Percentiles rank a stretch among this genome's conserved stretches.
phyloP scores from a whole-genome alignment of 1,140 invertebrate species.

The Rhyzopertha dominica region DNA sequence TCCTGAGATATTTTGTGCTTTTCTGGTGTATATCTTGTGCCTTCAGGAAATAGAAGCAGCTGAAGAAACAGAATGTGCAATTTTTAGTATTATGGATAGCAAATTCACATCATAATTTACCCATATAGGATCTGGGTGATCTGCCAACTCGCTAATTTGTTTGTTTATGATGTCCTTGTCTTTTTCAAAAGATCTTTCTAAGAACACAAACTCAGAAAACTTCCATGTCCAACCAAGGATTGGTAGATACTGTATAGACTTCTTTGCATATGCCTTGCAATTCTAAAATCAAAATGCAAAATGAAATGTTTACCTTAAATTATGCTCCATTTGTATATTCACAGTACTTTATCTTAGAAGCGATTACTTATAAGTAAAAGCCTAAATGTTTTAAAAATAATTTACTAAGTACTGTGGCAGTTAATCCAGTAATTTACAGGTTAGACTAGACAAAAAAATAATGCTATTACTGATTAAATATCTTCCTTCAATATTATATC shows the following conservation, averaged over 20 bases:
- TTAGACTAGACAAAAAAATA: too few relatives aligned
- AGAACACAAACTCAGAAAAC: constrained; percentile 88
- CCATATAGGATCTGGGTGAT: constrained; percentile 86
- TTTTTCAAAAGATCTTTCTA: constrained; percentile 87
- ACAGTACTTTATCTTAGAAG: too few relatives aligned
- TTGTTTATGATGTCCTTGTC: constrained; percentile 76
- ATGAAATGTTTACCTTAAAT: too few relatives aligned
- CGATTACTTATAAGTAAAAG: too few relatives aligned
- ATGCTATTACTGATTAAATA: too few relatives aligned
- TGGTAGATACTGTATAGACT: constrained; percentile 86
- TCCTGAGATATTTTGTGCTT: constrained; percentile 85
- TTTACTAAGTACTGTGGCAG: too few relatives aligned
- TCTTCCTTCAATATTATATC: too few relatives aligned
- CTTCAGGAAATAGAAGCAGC: constrained; percentile 90
- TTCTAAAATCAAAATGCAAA: constrained; percentile 59
- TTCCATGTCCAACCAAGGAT: constrained; percentile 93
- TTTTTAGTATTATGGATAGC: too few relatives aligned
- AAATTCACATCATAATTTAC: constrained; percentile 52
- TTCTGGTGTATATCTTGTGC: constrained; percentile 82
- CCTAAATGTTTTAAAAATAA: too few relatives aligned
- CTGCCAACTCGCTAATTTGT: constrained; percentile 74
- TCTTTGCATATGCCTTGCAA: constrained; percentile 93
- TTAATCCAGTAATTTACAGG: too few relatives aligned
- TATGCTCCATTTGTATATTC: too few relatives aligned
- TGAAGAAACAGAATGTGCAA: constrained; percentile 52